These are phyloP conservation scores for Physeter macrocephalus DNA, from an alignment of 2,113 vertebrate genomes.

Conservation along the genomic window DNA sequence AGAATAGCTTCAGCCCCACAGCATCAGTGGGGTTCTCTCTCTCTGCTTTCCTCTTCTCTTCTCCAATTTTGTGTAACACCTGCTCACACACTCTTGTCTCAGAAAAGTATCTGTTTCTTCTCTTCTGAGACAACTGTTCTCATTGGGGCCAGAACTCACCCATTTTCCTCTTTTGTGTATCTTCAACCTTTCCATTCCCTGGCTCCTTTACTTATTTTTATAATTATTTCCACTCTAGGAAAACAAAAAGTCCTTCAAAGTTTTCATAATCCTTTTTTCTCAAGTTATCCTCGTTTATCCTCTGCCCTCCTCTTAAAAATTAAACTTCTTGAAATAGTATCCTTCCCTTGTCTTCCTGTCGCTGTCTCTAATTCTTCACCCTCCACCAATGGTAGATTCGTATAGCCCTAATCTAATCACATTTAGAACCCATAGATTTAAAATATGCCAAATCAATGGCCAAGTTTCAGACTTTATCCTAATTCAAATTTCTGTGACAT, in stretches of 20 bases:
- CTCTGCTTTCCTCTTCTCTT: not conserved
- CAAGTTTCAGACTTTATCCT: not conserved
- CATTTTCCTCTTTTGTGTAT: not conserved
- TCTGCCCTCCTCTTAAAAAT: not conserved
- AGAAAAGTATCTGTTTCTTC: not conserved
- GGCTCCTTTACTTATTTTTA: not conserved
- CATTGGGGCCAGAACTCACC: not conserved
- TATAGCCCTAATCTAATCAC: not conserved
- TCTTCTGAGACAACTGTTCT: not conserved
- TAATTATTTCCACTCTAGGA: not conserved
- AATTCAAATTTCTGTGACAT: not conserved
- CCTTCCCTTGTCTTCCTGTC: not conserved
- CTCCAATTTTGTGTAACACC: not conserved
- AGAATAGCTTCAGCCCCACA: not conserved
- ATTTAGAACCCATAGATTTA: not conserved
- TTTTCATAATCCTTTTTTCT: not conserved
- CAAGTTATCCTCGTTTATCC: not conserved
- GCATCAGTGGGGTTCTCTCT: not conserved
- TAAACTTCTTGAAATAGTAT: not conserved
- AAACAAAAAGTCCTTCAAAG: not conserved
- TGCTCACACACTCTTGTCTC: not conserved
- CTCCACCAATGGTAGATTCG: not conserved
- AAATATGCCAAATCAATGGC: not conserved
- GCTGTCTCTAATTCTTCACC: not conserved
- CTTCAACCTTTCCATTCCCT: not conserved